Percentiles rank a stretch among this genome's conserved stretches.
phyloP scores from a whole-genome alignment of 2,888 invertebrate species.

The Scaeva pyrastri region DNA sequence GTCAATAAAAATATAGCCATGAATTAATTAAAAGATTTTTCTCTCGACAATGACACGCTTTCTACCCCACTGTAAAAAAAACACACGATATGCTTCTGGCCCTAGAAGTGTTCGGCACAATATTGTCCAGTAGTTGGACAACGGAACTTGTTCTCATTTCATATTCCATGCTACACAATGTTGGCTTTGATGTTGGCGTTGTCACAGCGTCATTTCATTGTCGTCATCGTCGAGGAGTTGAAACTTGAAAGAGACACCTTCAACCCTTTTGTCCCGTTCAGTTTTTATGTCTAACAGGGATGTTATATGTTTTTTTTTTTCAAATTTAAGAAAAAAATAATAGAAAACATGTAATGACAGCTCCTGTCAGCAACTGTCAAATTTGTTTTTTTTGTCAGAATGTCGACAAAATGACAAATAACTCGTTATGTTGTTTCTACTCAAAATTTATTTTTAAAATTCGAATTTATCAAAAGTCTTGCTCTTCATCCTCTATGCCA shows the following conservation, averaged over 20 bases:
- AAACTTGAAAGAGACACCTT: constrained; percentile 46
- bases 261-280: constrained; percentile 59
- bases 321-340: no score
- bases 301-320: not conserved
- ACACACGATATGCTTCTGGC: no score
- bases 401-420: no score
- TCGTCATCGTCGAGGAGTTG: not conserved
- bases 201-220: not conserved
- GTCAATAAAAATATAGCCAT: not conserved
- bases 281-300: constrained; percentile 5
- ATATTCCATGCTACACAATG: constrained; percentile 51
- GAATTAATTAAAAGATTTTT: not conserved
- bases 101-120: constrained; percentile 2
- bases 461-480: not conserved
- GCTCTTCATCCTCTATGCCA: not conserved
- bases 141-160: constrained; percentile 58
- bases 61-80: not conserved
- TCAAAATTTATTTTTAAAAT: not conserved
- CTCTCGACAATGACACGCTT: not conserved
- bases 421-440: no score
- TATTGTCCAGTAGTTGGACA: constrained; percentile 20
- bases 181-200: constrained; percentile 30
- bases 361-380: no score
- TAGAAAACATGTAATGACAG: no score
- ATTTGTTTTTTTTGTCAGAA: no score